Evolutionary conservation across 2,113 vertebrate genomes (phyloP).

Genomic region (Reinhardtius hippoglossoides): DNA sequence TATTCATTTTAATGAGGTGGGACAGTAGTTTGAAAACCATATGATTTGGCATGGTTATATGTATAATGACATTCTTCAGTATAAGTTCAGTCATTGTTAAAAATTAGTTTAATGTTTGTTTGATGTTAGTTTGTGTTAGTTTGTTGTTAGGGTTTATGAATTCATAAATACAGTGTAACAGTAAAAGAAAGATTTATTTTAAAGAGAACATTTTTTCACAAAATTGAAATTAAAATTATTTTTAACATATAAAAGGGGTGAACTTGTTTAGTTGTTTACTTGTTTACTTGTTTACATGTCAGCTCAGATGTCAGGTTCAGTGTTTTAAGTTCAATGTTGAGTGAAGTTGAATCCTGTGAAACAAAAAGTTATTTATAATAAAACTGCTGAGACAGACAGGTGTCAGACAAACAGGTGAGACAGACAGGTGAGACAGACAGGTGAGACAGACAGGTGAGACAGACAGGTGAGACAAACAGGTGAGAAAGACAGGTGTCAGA

Average conservation of each 20-base stretch:
- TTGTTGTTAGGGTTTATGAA: neutral
- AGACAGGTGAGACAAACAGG: too few relatives aligned
- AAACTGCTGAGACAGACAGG: constrained; percentile 62
- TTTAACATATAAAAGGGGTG: too few relatives aligned
- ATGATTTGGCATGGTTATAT: too few relatives aligned
- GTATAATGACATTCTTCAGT: too few relatives aligned
- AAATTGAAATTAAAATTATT: neutral
- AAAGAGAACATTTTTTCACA: constrained; percentile 14
- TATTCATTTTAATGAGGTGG: too few relatives aligned
- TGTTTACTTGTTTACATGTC: neutral
- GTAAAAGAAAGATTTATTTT: neutral
- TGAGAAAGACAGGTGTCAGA: too few relatives aligned
- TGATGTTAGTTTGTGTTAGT: constrained; percentile 2
- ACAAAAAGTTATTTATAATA: constrained; percentile 17
- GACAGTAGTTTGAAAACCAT: too few relatives aligned
- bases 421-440: too few relatives aligned
- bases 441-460: too few relatives aligned
- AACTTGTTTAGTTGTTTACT: too few relatives aligned
- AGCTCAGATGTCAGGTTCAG: constrained; percentile 30
- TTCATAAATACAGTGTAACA: constrained; percentile 14
- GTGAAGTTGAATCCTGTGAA: constrained; percentile 53
- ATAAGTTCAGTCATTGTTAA: too few relatives aligned
- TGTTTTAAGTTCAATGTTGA: constrained; percentile 27
- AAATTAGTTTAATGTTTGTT: neutral
- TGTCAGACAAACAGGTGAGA: constrained; percentile 64